Evolutionary conservation across 2,888 invertebrate genomes (phyloP).

Genomic region (Pheosia gnoma): DNA sequence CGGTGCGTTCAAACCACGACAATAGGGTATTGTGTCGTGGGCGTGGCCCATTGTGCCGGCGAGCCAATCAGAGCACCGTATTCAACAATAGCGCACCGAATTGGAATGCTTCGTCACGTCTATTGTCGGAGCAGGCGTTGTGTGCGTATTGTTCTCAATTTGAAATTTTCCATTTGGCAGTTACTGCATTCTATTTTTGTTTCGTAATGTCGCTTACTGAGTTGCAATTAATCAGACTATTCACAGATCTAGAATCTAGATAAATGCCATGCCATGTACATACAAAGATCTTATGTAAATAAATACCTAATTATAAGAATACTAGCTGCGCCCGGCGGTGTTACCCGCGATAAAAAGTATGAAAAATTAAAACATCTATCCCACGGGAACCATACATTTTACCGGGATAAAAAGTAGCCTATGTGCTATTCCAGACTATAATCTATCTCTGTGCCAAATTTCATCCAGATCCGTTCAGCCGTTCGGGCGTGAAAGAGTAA

Average conservation of each 20-base stretch:
- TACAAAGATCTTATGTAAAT: too few species aligned
- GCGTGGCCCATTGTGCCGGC: conserved; percentile 79
- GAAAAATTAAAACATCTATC: too few species aligned
- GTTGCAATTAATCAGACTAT: background rate
- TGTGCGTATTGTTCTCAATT: conserved; percentile 59
- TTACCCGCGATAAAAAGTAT: too few species aligned
- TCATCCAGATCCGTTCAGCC: too few species aligned
- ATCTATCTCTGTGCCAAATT: too few species aligned
- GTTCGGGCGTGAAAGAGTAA: too few species aligned
- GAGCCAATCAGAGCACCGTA: conserved; percentile 67
- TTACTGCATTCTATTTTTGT: conserved; percentile 38
- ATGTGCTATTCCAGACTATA: too few species aligned
- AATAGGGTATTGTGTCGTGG: conserved; percentile 80
- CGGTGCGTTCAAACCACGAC: conserved; percentile 63
- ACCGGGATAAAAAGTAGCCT: too few species aligned
- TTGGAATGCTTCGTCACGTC: conserved; percentile 71
- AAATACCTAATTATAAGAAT: too few species aligned
- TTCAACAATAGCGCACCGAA: conserved; percentile 82
- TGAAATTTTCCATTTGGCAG: conserved; percentile 49
- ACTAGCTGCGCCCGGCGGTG: too few species aligned
- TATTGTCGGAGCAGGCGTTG: conserved; percentile 75
- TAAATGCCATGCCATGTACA: background rate
- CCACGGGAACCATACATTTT: too few species aligned
- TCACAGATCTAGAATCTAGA: background rate
- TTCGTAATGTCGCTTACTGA: conserved; percentile 4